phyloP scores from a whole-genome alignment of 23 tunicate genomes.

The Ascidia mentula region DNA sequence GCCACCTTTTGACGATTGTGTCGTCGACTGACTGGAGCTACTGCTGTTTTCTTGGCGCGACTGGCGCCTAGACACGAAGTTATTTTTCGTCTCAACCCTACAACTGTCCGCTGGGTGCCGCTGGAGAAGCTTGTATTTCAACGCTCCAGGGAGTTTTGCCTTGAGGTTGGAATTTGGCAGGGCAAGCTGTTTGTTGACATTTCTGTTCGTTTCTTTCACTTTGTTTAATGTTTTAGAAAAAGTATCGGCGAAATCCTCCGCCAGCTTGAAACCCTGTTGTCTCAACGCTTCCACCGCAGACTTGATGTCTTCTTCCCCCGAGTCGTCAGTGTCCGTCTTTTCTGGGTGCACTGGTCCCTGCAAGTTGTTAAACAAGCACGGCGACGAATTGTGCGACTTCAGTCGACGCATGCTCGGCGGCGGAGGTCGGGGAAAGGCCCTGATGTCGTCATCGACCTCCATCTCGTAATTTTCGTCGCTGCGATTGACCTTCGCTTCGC shows the following conservation, averaged over 20 bases:
- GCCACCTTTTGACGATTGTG: not conserved
- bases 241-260: slow-evolving; percentile 1
- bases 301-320: slow-evolving; percentile 23
- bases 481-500: slow-evolving; percentile 54
- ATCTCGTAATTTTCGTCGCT: slow-evolving; percentile 45
- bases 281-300: not conserved
- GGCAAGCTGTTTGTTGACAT: not conserved
- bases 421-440: not conserved
- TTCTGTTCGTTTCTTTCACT: not conserved
- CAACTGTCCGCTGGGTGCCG: not conserved
- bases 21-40: not conserved
- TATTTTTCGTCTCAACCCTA: not conserved
- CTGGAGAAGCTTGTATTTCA: slow-evolving; percentile 6
- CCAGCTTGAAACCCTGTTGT: not conserved
- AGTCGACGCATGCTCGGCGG: slow-evolving; percentile 20
- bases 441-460: slow-evolving; percentile 19
- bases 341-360: not conserved
- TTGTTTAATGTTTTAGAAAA: slow-evolving; percentile 10
- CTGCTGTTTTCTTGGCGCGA: not conserved
- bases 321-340: not conserved
- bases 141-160: not conserved
- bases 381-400: slow-evolving; percentile 35
- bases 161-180: not conserved
- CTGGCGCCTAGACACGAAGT: not conserved
- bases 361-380: slow-evolving; percentile 17